phyloP scores from a whole-genome alignment of 2,888 invertebrate species.

The Torymus texanus region DNA sequence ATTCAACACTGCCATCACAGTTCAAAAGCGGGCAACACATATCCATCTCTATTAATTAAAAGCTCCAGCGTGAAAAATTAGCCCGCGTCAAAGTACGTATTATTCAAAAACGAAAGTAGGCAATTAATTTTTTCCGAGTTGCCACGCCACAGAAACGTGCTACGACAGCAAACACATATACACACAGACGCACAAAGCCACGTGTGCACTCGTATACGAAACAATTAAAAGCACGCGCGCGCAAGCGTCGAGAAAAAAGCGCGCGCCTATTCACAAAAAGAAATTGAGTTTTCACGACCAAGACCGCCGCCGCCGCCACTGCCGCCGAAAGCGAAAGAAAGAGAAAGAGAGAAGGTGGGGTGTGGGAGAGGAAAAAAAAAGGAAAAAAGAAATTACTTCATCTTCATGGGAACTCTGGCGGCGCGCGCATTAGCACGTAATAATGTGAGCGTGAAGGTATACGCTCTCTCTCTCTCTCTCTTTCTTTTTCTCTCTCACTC shows the following conservation, averaged over 20 bases:
- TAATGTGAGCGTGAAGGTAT: slow-evolving; percentile 1
- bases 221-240: neutral
- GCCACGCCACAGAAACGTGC: neutral
- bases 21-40: no score
- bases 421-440: slow-evolving; percentile 27
- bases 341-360: neutral
- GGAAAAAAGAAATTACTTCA: slow-evolving; percentile 43
- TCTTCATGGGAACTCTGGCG: slow-evolving; percentile 33
- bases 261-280: slow-evolving; percentile 35
- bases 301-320: neutral
- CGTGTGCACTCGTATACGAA: neutral
- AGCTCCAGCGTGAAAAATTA: no score
- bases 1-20: no score
- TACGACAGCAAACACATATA: neutral
- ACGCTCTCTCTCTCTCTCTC: neutral
- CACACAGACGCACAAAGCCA: neutral
- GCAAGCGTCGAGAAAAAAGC: neutral
- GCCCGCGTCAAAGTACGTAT: no score
- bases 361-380: neutral
- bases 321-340: slow-evolving; percentile 3
- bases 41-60: no score
- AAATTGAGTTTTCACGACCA: slow-evolving; percentile 39
- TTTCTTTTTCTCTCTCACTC: neutral
- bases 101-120: neutral
- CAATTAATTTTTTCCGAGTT: neutral